Conservation (phyloP, 2,888 invertebrate genomes). For the Philopedon plagiatum region DNA sequence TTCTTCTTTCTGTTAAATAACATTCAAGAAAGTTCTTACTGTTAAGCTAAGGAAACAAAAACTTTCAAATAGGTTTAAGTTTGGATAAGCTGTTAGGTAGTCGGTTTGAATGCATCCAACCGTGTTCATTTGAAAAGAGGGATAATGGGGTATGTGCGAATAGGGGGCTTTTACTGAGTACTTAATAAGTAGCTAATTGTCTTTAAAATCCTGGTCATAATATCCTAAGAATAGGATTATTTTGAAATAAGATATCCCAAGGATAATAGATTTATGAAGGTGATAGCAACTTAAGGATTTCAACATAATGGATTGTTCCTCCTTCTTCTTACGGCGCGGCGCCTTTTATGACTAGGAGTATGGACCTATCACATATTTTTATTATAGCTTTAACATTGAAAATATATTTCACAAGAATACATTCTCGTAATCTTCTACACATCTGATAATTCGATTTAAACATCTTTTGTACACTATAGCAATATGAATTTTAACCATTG, state of each 20-base stretch:
- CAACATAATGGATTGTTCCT: background rate
- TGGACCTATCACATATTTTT: no score
- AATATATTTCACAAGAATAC: no score
- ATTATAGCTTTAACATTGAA: no score
- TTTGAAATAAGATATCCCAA: conserved; percentile 9
- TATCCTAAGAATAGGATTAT: conserved; percentile 4
- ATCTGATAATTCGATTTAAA: no score
- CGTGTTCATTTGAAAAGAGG: background rate
- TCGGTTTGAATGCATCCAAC: background rate
- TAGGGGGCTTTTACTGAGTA: background rate
- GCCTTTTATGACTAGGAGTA: background rate
- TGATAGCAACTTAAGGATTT: background rate
- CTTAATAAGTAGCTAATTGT: conserved; percentile 10
- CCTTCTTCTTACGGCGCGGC: background rate
- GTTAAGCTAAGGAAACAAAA: no score
- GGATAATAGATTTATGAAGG: conserved; percentile 1
- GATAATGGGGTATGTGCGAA: conserved; percentile 5
- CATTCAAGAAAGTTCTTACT: no score
- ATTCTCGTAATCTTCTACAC: no score
- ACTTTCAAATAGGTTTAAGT: background rate
- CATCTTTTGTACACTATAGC: no score
- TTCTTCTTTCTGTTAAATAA: no score
- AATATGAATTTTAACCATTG: no score
- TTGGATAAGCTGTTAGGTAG: conserved; percentile 2
- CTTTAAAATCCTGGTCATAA: conserved; percentile 4